Evolutionary conservation across 1,140 invertebrate species (phyloP).

Genomic region (Araneus ventricosus): DNA sequence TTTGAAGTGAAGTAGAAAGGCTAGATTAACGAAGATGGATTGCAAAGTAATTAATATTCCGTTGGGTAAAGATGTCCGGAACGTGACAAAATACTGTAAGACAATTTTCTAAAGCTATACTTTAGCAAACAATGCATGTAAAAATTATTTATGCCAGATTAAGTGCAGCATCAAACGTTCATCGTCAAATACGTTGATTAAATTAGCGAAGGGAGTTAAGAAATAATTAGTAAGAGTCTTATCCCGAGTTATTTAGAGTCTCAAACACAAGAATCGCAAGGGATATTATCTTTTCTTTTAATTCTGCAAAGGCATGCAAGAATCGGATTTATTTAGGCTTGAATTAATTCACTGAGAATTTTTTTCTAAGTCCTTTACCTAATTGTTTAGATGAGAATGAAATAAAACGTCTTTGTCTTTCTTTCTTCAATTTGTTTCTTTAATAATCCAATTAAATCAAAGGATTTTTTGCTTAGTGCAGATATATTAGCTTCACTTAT

Average conservation of each 20-base stretch:
- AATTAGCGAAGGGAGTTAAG: not conserved
- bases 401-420: not conserved
- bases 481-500: not conserved
- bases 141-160: conserved; percentile 56
- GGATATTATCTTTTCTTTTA: not conserved
- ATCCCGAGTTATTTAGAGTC: not conserved
- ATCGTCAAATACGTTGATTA: conserved; percentile 29
- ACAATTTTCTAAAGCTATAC: conserved; percentile 23
- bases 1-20: conserved; percentile 30
- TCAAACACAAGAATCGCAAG: not conserved
- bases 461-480: not conserved
- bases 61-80: conserved; percentile 39
- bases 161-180: conserved; percentile 21
- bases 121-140: conserved; percentile 56
- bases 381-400: not conserved
- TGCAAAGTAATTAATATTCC: conserved; percentile 65
- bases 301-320: not conserved
- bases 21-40: conserved; percentile 60
- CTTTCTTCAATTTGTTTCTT: not conserved
- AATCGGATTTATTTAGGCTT: not conserved
- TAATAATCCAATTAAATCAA: not conserved
- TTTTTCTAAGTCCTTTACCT: not conserved
- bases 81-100: conserved; percentile 54
- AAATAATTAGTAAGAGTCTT: conserved; percentile 40
- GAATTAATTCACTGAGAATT: not conserved